These are phyloP conservation scores for Electrona antarctica DNA, from an alignment of 2,113 vertebrate genomes.

Conservation along the genomic window DNA sequence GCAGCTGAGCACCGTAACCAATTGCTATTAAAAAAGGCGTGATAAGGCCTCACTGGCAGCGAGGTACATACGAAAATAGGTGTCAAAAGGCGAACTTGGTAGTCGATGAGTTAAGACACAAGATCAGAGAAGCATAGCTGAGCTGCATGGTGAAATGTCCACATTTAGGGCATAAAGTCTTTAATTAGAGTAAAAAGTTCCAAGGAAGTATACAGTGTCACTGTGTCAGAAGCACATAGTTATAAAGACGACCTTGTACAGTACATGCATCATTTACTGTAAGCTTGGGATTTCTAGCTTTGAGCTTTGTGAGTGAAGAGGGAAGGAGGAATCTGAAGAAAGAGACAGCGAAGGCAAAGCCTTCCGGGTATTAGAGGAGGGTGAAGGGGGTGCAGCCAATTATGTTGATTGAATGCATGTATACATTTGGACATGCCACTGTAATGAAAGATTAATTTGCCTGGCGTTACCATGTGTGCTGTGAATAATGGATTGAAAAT, in stretches of 20 bases:
- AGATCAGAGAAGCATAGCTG: background rate
- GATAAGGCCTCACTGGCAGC: no score
- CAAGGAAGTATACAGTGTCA: no score
- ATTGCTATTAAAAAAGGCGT: no score
- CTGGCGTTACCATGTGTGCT: background rate
- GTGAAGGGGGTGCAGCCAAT: conserved; percentile 3
- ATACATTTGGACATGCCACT: background rate
- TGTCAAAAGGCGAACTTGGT: no score
- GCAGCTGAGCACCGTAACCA: no score
- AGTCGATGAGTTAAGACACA: no score
- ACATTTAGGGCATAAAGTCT: background rate
- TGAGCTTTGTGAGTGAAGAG: background rate
- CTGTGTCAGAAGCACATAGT: no score
- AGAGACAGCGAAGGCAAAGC: background rate
- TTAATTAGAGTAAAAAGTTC: no score
- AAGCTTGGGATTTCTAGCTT: conserved; percentile 3
- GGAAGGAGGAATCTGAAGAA: background rate
- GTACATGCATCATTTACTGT: background rate
- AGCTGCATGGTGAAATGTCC: background rate
- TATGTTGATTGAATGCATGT: background rate
- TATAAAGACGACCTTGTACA: background rate
- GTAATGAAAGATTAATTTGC: conserved; percentile 21
- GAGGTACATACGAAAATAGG: no score
- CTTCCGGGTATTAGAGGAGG: background rate
- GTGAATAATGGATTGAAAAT: conserved; percentile 26